Conservation (phyloP, 1,140 invertebrate genomes). For the Akabosia matsudoensis region DNA sequence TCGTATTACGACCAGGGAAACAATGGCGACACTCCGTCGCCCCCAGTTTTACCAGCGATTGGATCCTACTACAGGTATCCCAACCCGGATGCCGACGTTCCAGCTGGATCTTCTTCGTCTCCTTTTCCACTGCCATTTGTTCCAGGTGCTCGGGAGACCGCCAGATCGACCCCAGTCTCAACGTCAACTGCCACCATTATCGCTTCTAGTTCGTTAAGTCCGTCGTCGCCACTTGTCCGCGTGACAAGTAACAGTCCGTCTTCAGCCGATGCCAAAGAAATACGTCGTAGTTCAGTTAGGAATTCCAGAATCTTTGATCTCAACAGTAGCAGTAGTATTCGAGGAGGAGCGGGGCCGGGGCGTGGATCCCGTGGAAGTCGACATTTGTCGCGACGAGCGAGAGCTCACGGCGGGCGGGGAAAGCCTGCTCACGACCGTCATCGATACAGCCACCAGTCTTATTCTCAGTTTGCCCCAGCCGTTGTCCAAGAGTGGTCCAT, state of each 20-base stretch:
- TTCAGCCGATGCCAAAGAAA: constrained; percentile 29
- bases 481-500: constrained; percentile 32
- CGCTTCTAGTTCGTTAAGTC: neutral
- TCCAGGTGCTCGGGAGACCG: constrained; percentile 22
- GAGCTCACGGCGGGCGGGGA: constrained; percentile 32
- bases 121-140: constrained; percentile 28
- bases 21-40: constrained; percentile 36
- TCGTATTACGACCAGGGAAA: constrained; percentile 24
- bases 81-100: constrained; percentile 36
- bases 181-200: constrained; percentile 15
- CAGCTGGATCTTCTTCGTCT: constrained; percentile 20
- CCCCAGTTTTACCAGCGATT: constrained; percentile 24
- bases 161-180: constrained; percentile 18
- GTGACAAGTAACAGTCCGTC: constrained; percentile 25
- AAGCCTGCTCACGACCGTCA: constrained; percentile 24
- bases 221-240: neutral
- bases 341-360: neutral
- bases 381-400: neutral
- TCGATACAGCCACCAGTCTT: constrained; percentile 13
- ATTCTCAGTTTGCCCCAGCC: constrained; percentile 43
- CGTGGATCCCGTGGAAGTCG: neutral
- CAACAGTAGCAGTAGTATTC: constrained; percentile 2
- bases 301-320: constrained; percentile 33
- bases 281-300: constrained; percentile 19
- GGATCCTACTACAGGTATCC: constrained; percentile 42